Evolutionary conservation across 2,797 vertebrate species (phyloP).

Genomic region (Gymnocypris eckloni): DNA sequence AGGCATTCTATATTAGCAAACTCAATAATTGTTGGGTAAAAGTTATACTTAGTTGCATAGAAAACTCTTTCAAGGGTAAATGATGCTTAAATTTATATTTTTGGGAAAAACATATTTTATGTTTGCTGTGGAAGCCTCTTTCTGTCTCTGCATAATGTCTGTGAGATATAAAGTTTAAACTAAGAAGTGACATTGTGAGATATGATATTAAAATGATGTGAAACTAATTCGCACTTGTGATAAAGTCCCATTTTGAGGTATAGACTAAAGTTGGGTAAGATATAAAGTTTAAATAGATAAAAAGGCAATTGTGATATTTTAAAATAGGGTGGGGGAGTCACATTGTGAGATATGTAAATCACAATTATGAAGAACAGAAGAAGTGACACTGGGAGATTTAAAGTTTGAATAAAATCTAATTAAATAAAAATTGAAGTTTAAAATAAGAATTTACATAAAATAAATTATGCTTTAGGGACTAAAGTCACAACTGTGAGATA

Average conservation of each 20-base stretch:
- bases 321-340: not conserved
- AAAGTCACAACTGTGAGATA: not conserved
- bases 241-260: not conserved
- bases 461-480: not conserved
- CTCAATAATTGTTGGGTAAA: not conserved
- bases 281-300: not conserved
- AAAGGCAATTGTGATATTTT: not conserved
- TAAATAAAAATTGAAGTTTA: not conserved
- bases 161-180: not conserved
- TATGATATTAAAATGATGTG: not conserved
- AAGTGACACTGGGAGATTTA: not conserved
- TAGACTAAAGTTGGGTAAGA: not conserved
- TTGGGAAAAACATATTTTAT: not conserved
- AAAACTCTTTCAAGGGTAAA: not conserved
- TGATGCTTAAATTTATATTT: not conserved
- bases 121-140: not conserved
- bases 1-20: not conserved
- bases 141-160: not conserved
- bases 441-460: not conserved
- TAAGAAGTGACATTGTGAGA: not conserved
- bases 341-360: not conserved
- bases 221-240: not conserved
- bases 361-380: no score
- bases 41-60: not conserved
- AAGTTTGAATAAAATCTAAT: not conserved